phyloP scores from a whole-genome alignment of 2,888 invertebrate genomes.

The Aporophyla nigra region DNA sequence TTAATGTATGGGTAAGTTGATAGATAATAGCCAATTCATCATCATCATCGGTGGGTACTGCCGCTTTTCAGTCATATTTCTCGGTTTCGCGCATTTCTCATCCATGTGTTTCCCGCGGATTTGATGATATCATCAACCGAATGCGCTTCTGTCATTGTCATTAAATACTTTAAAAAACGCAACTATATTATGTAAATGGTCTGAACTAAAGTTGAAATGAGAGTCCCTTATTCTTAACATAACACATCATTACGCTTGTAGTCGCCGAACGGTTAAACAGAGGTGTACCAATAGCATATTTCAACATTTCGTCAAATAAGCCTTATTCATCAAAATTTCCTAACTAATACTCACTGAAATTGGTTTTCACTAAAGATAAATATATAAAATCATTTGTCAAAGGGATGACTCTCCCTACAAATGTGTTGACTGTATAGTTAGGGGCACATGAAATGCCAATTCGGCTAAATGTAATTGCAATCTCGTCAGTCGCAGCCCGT shows the following conservation, averaged over 20 bases:
- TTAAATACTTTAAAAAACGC: background rate
- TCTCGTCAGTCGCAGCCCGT: slow-evolving; percentile 57
- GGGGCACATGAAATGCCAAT: slow-evolving; percentile 52
- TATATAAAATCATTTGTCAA: slow-evolving; percentile 2
- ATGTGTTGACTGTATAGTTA: slow-evolving; percentile 42
- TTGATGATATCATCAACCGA: too few relatives aligned
- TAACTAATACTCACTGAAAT: background rate
- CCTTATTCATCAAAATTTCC: background rate
- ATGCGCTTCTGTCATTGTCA: too few relatives aligned
- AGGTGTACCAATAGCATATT: background rate
- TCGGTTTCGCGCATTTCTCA: too few relatives aligned
- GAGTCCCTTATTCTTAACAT: background rate
- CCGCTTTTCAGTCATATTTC: too few relatives aligned
- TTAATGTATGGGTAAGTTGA: background rate
- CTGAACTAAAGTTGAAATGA: background rate
- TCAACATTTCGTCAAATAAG: background rate
- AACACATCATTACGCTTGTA: background rate
- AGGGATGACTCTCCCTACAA: slow-evolving; percentile 19
- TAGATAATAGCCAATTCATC: background rate
- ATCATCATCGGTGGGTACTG: too few relatives aligned
- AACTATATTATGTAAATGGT: background rate
- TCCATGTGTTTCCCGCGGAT: too few relatives aligned
- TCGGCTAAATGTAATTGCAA: slow-evolving; percentile 60
- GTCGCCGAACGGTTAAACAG: background rate
- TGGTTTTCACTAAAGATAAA: background rate